These are phyloP conservation scores for Chrysoperla carnea DNA, from an alignment of 1,140 invertebrate species.

Conservation along the genomic window DNA sequence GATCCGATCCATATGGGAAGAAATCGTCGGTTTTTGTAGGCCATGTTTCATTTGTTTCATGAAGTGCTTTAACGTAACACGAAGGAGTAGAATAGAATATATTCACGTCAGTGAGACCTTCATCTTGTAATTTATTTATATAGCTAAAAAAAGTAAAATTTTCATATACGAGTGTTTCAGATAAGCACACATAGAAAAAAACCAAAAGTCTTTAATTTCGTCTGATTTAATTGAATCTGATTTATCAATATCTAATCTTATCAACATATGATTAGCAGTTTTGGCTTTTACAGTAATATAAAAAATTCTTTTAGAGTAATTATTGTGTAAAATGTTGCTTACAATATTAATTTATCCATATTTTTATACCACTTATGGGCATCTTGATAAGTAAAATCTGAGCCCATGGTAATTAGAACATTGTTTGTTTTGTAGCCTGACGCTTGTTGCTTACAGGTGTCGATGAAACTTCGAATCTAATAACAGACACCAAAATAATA, in stretches of 20 bases:
- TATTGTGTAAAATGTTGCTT: slow-evolving; percentile 24
- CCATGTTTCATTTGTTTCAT: slow-evolving; percentile 26
- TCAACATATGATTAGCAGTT: no score
- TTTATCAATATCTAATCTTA: no score
- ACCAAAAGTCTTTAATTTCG: no score
- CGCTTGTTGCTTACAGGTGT: no score
- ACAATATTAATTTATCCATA: slow-evolving; percentile 79
- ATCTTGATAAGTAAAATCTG: slow-evolving; percentile 80
- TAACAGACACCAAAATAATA: no score
- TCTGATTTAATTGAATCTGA: no score
- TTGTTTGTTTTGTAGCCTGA: slow-evolving; percentile 45
- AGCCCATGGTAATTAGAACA: slow-evolving; percentile 82
- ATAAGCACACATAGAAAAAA: no score
- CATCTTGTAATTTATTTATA: slow-evolving; percentile 34
- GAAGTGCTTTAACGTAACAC: slow-evolving; percentile 76
- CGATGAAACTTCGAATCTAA: no score
- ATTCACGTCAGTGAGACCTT: slow-evolving; percentile 46
- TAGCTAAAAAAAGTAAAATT: slow-evolving; percentile 25
- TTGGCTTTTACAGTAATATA: no score
- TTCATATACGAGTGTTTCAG: no score
- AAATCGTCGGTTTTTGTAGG: slow-evolving; percentile 32
- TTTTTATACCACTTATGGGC: slow-evolving; percentile 74
- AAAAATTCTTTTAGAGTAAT: no score
- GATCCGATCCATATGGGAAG: slow-evolving; percentile 77
- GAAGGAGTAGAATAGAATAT: slow-evolving; percentile 87